Conservation (phyloP, 2,888 invertebrate genomes). For the Diaprepes abbreviatus region DNA sequence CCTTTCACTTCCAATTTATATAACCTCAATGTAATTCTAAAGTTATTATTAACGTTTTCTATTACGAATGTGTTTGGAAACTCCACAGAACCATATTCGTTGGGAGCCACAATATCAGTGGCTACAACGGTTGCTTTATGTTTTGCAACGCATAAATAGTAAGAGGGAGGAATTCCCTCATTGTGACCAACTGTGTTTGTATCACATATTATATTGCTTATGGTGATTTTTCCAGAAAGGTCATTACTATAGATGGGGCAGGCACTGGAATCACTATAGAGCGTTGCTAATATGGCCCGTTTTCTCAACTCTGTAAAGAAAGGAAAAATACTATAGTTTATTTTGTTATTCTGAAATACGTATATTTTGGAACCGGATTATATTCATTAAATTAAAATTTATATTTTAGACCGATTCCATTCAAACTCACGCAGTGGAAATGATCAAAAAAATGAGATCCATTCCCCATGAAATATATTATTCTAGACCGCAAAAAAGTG, state of each 20-base stretch:
- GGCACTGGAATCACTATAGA: no score
- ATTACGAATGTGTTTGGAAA: background rate
- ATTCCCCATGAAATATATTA: no score
- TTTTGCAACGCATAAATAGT: background rate
- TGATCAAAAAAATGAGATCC: no score
- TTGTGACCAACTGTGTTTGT: background rate
- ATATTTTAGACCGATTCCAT: no score
- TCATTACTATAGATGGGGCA: no score
- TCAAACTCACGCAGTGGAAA: no score
- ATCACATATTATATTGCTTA: background rate
- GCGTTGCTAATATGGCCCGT: no score
- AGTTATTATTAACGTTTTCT: background rate
- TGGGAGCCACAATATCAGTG: background rate
- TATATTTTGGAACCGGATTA: no score
- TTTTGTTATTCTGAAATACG: no score
- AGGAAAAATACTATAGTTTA: background rate
- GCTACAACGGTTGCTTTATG: background rate
- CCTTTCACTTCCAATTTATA: background rate
- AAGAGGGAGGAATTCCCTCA: background rate
- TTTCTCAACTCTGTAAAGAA: constrained; percentile 1
- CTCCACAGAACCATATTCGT: background rate
- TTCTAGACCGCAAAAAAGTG: no score
- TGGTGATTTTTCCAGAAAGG: constrained; percentile 7
- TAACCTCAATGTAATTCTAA: background rate
- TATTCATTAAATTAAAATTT: no score